Base-by-base conservation (phyloP, 2,888 invertebrate genomes). In the Cryptocephalus moraei region DNA sequence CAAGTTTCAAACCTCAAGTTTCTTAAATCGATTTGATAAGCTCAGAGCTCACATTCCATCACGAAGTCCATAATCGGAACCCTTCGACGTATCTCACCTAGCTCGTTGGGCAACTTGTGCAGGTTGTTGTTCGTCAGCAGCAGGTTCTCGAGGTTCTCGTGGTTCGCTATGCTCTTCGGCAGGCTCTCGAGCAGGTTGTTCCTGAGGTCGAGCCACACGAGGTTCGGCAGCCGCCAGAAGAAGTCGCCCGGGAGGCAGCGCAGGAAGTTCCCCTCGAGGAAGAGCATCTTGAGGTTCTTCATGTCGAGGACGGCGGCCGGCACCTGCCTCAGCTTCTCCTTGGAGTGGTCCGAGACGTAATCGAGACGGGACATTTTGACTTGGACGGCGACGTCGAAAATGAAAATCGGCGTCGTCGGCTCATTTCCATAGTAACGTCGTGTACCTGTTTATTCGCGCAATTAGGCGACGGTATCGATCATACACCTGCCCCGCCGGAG, bases 161-260 rank as follows among this genome's bases (percentile, higher is more conserved):
- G 84, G 52, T 76, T 64, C 49, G 75, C 75, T 13, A 84, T 74
- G 2, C 73, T 71, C 49, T 60, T 65, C 1, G 84, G 83, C 44
- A 85, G 64, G 10, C 65, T 67, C 4, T 62, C 68, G 9, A 85
- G 60, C 46, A 71, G 61, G 62, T 85, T 85, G 51, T 79, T 75
- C 56, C 84, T 73, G 8, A 82, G 59, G 61, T 84, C 84, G 8
- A 84, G 64, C 78, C 82, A 84, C 62, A 74, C 75, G 1, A 84
- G 70, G 57, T 68, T 69, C 8, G 73, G 74, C 11, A 83, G 64
- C 36, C 66, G 68, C 12, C 67, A 65, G 58, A 84, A 84, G 44
- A 84, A 70, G 54, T 79, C 73, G 1, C 76, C 73, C 0, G 81
- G 79, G 39, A 84, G 61, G 36, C 60, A 58, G 44, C 60, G 63